Conservation (phyloP, 2,888 invertebrate genomes). For the Gasteruption jaculator region DNA sequence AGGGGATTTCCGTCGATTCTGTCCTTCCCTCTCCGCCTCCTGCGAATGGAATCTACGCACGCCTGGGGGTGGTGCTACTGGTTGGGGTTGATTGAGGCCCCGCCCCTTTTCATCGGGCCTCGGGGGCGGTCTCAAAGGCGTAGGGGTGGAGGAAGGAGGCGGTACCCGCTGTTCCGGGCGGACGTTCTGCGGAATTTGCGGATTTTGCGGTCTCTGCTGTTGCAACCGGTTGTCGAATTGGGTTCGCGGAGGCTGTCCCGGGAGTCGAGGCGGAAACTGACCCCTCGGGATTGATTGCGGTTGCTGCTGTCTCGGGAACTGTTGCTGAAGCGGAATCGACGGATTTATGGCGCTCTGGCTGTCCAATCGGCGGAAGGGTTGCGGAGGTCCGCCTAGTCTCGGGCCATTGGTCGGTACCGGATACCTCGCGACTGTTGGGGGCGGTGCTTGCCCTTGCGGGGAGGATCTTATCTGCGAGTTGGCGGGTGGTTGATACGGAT, state of each 20-base stretch:
- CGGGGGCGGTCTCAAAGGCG: too few relatives aligned
- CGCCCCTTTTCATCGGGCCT: too few relatives aligned
- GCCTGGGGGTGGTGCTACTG: slow-evolving; percentile 7
- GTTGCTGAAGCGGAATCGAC: slow-evolving; percentile 40
- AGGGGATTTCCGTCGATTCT: slow-evolving; percentile 18
- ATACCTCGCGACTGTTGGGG: slow-evolving; percentile 30
- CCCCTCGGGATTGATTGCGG: slow-evolving; percentile 26
- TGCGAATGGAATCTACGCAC: slow-evolving; percentile 20
- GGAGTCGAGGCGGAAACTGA: slow-evolving; percentile 21
- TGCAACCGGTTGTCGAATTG: too few relatives aligned
- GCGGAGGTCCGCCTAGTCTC: slow-evolving; percentile 57
- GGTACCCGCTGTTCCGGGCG: too few relatives aligned
- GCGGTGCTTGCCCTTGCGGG: too few relatives aligned
- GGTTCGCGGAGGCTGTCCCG: slow-evolving; percentile 15
- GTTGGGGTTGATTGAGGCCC: slow-evolving; percentile 24
- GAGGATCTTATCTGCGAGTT: too few relatives aligned
- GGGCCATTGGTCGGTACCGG: slow-evolving; percentile 47
- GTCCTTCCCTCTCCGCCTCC: slow-evolving; percentile 10
- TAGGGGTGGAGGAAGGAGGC: too few relatives aligned
- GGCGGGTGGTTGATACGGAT: too few relatives aligned
- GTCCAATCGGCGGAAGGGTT: slow-evolving; percentile 53
- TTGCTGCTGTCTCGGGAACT: slow-evolving; percentile 30
- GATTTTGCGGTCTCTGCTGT: not conserved
- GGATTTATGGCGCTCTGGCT: slow-evolving; percentile 50
- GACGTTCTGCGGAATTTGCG: slow-evolving; percentile 7